A percentile compares a stretch with the other conserved stretches of the same genome.
phyloP scores from a whole-genome alignment of 2,797 vertebrate genomes.

The Scarus forsteni region DNA sequence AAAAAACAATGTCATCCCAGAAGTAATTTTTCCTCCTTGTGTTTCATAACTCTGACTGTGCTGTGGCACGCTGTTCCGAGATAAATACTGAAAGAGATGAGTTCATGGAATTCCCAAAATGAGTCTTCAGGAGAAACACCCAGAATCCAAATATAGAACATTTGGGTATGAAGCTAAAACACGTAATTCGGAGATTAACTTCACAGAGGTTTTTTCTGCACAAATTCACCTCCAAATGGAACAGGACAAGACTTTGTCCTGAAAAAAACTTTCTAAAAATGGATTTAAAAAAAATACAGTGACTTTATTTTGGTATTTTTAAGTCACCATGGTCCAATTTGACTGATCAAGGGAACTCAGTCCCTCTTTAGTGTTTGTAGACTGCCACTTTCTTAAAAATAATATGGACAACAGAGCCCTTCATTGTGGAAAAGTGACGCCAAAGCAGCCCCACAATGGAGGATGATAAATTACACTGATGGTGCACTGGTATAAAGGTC shows the following conservation, averaged over 20 bases:
- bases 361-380: background rate
- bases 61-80: constrained; percentile 67
- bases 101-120: constrained; percentile 50
- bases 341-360: background rate
- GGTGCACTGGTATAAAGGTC: too few relatives aligned
- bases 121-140: constrained; percentile 10
- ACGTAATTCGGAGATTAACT: background rate
- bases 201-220: background rate
- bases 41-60: constrained; percentile 68
- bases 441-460: too few relatives aligned
- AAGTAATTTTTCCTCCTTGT: constrained; percentile 75
- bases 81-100: constrained; percentile 49
- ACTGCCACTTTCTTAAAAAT: too few relatives aligned
- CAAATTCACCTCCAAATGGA: background rate
- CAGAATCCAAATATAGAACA: constrained; percentile 44
- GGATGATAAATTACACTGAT: too few relatives aligned
- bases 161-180: constrained; percentile 12
- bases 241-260: too few relatives aligned
- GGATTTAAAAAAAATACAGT: too few relatives aligned
- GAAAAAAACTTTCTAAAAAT: too few relatives aligned
- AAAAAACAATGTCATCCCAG: constrained; percentile 85
- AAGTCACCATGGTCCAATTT: background rate
- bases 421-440: too few relatives aligned
- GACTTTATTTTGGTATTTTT: background rate
- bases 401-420: too few relatives aligned